phyloP scores from a whole-genome alignment of 2,113 vertebrate species.

The Lonchura striata region DNA sequence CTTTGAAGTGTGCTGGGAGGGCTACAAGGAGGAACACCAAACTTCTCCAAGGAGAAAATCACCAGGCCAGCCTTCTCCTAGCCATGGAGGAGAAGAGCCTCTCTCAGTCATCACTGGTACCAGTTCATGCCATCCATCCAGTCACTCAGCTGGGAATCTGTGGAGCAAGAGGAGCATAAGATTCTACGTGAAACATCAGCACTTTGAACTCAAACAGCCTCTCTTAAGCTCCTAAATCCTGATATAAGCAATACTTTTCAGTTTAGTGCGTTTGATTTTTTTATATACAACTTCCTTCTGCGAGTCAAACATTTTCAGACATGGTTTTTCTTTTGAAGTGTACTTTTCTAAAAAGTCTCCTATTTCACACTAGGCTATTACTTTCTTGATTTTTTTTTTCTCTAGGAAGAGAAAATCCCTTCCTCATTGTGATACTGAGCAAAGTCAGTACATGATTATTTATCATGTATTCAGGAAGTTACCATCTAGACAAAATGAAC shows the following conservation, averaged over 20 bases:
- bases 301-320: neutral
- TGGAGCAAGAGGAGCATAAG: neutral
- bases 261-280: neutral
- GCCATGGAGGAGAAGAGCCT: fast-evolving
- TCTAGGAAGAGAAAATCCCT: neutral
- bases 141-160: neutral
- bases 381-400: neutral
- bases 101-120: neutral
- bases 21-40: neutral
- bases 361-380: neutral
- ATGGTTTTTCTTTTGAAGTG: neutral
- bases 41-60: neutral
- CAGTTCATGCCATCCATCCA: neutral
- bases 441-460: neutral
- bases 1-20: neutral
- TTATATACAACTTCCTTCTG: neutral
- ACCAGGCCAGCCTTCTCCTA: neutral
- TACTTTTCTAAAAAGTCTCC: neutral
- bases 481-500: neutral
- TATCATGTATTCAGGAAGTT: neutral
- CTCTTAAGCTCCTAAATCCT: neutral
- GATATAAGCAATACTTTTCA: neutral
- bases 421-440: neutral
- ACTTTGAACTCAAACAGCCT: neutral
- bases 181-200: neutral